Conservation (phyloP, 2,797 vertebrate species). For the Buceros bicornis region DNA sequence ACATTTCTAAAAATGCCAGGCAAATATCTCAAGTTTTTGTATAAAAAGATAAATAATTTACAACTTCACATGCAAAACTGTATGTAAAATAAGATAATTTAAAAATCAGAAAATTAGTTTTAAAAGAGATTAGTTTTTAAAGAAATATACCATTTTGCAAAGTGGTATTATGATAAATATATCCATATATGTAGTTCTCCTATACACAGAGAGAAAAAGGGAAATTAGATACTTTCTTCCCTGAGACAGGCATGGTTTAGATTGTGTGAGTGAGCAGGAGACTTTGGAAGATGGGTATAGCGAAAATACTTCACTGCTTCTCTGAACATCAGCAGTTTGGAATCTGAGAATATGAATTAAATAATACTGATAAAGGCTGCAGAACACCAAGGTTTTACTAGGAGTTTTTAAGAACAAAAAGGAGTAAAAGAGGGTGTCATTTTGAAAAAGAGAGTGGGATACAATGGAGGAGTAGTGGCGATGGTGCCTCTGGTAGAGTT, state of each 20-base stretch:
- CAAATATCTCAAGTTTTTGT: neutral
- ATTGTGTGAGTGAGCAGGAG: neutral
- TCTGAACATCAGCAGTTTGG: neutral
- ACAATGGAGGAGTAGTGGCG: neutral
- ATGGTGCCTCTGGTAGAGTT: neutral
- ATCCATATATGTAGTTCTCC: neutral
- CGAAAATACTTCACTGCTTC: neutral
- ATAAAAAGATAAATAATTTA: neutral
- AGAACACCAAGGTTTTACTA: neutral
- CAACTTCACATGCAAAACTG: neutral
- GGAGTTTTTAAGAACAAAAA: neutral
- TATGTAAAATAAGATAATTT: neutral
- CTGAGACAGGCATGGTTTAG: neutral
- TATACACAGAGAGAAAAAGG: neutral
- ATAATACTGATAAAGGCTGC: neutral
- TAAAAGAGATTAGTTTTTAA: neutral
- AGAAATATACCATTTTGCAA: neutral
- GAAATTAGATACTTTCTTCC: neutral
- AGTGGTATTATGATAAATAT: neutral
- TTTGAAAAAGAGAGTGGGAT: neutral
- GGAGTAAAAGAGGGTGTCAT: neutral
- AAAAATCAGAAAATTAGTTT: neutral
- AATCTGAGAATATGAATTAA: neutral
- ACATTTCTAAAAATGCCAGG: neutral
- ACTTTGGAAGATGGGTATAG: neutral